A percentile compares a stretch with the other conserved stretches of the same genome.
phyloP scores from a whole-genome alignment of 2,113 vertebrate species.

The Circaetus gallicus region DNA sequence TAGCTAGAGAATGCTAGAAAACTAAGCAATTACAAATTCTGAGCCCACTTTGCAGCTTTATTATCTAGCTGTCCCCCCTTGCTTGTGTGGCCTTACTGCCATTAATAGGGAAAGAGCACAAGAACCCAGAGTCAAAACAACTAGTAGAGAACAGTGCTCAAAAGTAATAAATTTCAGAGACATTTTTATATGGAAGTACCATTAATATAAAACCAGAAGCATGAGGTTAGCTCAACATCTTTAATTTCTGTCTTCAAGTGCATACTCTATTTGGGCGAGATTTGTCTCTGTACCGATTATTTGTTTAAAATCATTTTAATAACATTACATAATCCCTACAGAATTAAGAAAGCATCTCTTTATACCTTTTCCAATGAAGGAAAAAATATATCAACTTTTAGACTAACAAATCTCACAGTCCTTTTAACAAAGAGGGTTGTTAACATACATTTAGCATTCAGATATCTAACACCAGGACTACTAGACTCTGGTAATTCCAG shows the following conservation, averaged over 20 bases:
- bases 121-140: not conserved
- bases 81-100: not conserved
- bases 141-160: not conserved
- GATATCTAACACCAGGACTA: not conserved
- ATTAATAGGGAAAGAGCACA: not conserved
- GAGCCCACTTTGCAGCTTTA: not conserved
- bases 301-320: accelerated
- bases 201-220: not conserved
- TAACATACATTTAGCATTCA: not conserved
- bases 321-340: not conserved
- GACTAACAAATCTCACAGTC: not conserved
- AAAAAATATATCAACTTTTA: not conserved
- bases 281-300: not conserved
- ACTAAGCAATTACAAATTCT: not conserved
- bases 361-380: not conserved
- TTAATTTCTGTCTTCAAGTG: not conserved
- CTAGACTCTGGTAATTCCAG: not conserved
- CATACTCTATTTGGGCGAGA: not conserved
- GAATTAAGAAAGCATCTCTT: not conserved
- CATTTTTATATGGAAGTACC: not conserved
- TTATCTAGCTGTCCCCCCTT: not conserved
- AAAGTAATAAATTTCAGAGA: not conserved
- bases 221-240: not conserved
- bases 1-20: not conserved
- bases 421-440: not conserved